Conservation (phyloP, 2,888 invertebrate species). For the Himalopsyche tibetana region DNA sequence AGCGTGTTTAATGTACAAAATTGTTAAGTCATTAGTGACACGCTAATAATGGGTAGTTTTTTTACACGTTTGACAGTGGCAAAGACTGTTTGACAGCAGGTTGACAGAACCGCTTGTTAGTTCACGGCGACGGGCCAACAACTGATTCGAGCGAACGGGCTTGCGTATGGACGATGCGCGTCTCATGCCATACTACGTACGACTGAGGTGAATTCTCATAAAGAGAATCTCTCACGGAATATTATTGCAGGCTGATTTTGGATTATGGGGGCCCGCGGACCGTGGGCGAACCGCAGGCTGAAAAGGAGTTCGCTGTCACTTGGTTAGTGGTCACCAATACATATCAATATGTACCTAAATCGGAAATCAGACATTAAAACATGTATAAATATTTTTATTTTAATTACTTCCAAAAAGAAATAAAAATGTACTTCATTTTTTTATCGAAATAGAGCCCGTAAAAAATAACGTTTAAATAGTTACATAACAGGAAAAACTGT, state of each 20-base stretch:
- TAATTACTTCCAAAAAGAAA: no score
- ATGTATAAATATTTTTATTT: no score
- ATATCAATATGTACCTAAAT: neutral
- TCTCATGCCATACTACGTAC: slow-evolving; percentile 19
- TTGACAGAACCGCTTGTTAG: slow-evolving; percentile 5
- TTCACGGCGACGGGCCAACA: neutral
- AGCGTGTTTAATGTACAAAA: neutral
- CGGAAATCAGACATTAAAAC: no score
- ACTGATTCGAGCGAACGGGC: slow-evolving; percentile 6
- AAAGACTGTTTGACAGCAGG: slow-evolving; percentile 16
- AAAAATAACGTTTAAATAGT: no score
- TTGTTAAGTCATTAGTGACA: neutral
- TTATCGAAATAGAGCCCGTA: no score
- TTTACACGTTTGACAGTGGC: slow-evolving; percentile 32
- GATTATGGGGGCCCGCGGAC: slow-evolving; percentile 35
- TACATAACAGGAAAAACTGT: no score
- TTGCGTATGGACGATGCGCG: slow-evolving; percentile 37
- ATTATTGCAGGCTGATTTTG: slow-evolving; percentile 16
- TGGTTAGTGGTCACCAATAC: neutral
- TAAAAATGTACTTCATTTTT: no score
- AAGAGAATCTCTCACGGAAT: slow-evolving; percentile 10
- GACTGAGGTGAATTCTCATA: slow-evolving; percentile 12
- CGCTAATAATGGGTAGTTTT: neutral
- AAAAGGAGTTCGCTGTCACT: slow-evolving; percentile 42
- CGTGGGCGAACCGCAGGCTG: slow-evolving; percentile 22